Evolutionary conservation across 1,140 invertebrate genomes (phyloP), one percentile per base, ranked within the genome.

Genomic region (Polypedilum vanderplanki): DNA sequence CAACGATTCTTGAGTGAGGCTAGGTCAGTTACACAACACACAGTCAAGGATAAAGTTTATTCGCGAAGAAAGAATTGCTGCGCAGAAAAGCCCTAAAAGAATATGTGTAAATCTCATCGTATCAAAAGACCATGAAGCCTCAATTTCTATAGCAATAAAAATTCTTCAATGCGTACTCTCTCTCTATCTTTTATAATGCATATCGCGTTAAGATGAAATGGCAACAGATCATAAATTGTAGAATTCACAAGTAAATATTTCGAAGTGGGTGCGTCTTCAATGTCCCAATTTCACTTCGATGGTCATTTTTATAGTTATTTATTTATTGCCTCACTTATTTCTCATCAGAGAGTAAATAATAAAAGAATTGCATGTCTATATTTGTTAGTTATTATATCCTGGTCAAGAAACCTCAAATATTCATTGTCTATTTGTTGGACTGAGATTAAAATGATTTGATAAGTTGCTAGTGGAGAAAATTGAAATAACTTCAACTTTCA

Each of bases 11-110:
- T 12, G 17, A 20, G 8, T 70, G 20, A 18, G 65, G 65, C 65
- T 70, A 70, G 65, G 65, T 70, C 65, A 70, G 65, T 70, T 70
- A 22, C 46, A 57, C 46, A 57, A 57, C 12, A 57, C 12, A 57
- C n/a, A 12, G n/a, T 57, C 46, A 57, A 57, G 46, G 46, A 57
- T 57, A 57, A 57, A 57, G 46, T 57, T n/a, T 57, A n/a, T 33
- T 33, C 24, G 24, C 24, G 46, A 57, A n/a, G 46, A n/a, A n/a
- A 57, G 46, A 57, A 57, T 33, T 33, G 24, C 46, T 57, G 46
- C 46, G 46, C 46, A 57, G 46, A 12, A 57, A 57, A 57, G 46
- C 46, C 46, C 46, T 57, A 57, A 33, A n/a, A 57, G 46, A 57
- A 57, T 57, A 57, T 57, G 46, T n/a, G n/a, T 57, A n/a, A 57